Evolutionary conservation across 64 coral and sea anemone genomes (phyloP), one percentile per base, ranked within the genome.

Genomic region (Pocillopora verrucosa): DNA sequence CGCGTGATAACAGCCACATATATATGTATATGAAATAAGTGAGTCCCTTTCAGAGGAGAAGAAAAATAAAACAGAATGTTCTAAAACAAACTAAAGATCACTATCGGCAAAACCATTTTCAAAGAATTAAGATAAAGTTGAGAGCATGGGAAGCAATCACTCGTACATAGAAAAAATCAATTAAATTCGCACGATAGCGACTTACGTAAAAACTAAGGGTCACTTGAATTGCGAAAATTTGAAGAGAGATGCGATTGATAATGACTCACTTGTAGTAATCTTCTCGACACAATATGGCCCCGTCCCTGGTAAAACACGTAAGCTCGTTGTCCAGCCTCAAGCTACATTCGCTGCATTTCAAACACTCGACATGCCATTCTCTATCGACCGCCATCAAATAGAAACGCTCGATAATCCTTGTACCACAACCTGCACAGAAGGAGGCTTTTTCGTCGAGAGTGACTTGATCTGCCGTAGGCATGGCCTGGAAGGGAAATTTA

Each of bases 351-450:
- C 73, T 93, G 77, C 95, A 96, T 76, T 93, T 96, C 51, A 96
- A 72, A 59, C 95, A 96, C 38, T 96, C 88, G 1, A 77, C 76
- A 16, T 96, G 95, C 95, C 95, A 96, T 38, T 89, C 77, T 61
- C 87, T 70, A 58, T 96, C 95, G 1, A 96, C 95, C 1, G 95
- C 95, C 91, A 96, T 93, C 69, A 96, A 59, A 77, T 96, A 96
- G 58, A 93, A 96, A 37, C 95, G 88, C 19, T 96, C 95, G 17
- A 76, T 67, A 68, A 96, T 96, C 76, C 80, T 87, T 10, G 73
- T 59, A 4, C 95, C 95, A 62, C 95, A 96, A 65, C 95, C 95
- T 7, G 95, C 95, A 72, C 95, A 96, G 36, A 96, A 78, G 16
- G 87, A 90, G n/a, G 41, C 67, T 5, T 91, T 90, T 78, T 96